Evolutionary conservation across 2,888 invertebrate genomes (phyloP).

Genomic region (Lithophane leautieri): DNA sequence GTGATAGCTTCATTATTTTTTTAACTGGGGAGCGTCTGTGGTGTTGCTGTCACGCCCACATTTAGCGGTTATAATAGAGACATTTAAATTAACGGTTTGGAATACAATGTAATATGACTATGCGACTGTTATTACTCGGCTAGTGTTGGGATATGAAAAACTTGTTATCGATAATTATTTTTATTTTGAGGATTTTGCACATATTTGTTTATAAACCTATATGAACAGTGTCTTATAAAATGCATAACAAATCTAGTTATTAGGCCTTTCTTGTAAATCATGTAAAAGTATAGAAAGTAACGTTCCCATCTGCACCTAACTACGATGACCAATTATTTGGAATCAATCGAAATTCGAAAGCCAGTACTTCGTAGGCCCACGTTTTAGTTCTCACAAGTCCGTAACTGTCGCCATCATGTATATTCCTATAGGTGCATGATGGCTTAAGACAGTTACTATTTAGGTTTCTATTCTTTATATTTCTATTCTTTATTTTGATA

Average conservation of each 20-base stretch:
- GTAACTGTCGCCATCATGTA: no score
- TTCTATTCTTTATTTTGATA: background rate
- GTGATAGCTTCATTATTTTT: conserved; percentile 83
- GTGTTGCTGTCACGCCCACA: conserved; percentile 77
- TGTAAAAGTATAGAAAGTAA: background rate
- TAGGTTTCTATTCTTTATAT: background rate
- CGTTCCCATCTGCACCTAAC: background rate
- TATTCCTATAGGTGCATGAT: no score
- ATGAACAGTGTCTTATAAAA: background rate
- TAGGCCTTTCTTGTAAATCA: background rate
- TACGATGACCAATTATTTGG: background rate
- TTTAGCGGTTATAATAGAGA: conserved; percentile 82
- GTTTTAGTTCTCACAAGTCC: background rate
- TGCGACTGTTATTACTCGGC: conserved; percentile 40
- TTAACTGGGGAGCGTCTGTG: conserved; percentile 66
- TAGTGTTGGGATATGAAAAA: conserved; percentile 66
- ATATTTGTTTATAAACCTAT: background rate
- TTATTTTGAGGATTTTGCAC: background rate
- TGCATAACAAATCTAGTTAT: background rate
- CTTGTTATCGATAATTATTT: conserved; percentile 52
- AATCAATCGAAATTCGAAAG: background rate
- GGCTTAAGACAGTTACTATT: background rate
- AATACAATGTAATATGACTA: conserved; percentile 69
- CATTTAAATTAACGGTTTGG: conserved; percentile 81
- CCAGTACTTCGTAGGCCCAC: background rate